A percentile compares a stretch with the other conserved stretches of the same genome.
Conservation (phyloP, 2,113 vertebrate genomes). For the Illadopsis cleaveri region DNA sequence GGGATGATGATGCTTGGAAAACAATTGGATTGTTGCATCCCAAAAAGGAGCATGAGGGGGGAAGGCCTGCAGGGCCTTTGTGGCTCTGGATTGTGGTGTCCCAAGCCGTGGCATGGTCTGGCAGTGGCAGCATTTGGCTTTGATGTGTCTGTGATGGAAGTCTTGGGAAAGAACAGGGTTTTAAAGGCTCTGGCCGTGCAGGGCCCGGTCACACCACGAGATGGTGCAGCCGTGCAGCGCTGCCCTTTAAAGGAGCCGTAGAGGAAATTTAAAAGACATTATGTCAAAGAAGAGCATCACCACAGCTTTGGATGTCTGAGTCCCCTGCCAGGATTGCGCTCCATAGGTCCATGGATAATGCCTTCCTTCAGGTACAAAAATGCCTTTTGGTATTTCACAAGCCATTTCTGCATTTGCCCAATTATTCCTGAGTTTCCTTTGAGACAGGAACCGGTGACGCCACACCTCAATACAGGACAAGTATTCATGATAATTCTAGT, state of each 20-base stretch:
- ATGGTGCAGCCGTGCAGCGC: slow-evolving; percentile 35
- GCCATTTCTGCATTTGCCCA: not conserved
- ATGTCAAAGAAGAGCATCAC: not conserved
- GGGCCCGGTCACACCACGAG: slow-evolving; percentile 25
- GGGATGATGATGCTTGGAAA: not conserved
- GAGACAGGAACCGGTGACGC: not conserved
- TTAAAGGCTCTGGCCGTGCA: not conserved
- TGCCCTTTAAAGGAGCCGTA: not conserved
- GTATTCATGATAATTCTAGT: accelerated
- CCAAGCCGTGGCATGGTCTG: not conserved
- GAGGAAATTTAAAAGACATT: not conserved
- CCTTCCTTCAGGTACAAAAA: not conserved
- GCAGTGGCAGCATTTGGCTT: not conserved
- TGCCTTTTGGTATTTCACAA: not conserved
- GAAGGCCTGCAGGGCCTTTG: not conserved
- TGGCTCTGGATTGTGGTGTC: not conserved
- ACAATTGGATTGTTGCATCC: not conserved
- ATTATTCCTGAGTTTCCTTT: not conserved
- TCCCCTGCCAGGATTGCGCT: not conserved
- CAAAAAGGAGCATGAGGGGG: not conserved
- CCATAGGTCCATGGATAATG: accelerated
- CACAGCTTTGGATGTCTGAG: not conserved
- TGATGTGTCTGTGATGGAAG: accelerated
- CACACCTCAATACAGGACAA: not conserved
- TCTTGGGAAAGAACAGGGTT: accelerated